phyloP scores from a whole-genome alignment of 2,113 vertebrate genomes.

The Corydoras sp. region DNA sequence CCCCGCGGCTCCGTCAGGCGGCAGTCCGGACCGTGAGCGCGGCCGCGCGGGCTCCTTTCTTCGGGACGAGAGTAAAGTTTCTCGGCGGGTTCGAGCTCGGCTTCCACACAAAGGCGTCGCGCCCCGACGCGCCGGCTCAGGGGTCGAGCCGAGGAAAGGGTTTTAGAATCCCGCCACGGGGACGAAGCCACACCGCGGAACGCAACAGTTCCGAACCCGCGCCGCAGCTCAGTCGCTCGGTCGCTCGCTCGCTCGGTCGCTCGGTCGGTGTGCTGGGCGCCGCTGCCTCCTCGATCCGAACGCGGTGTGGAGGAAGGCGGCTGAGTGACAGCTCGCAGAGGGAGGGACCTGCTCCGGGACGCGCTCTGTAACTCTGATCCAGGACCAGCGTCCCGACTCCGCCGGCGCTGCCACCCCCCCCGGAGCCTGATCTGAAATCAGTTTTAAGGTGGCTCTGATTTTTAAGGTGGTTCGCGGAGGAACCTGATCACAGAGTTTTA shows the following conservation, averaged over 20 bases:
- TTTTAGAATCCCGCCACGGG: constrained; percentile 21
- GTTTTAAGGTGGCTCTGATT: constrained; percentile 57
- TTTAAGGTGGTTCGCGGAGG: not conserved
- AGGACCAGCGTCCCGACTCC: not conserved
- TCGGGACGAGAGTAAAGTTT: too few species aligned
- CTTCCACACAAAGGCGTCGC: too few species aligned
- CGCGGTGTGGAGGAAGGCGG: constrained; percentile 1
- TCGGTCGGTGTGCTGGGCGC: not conserved
- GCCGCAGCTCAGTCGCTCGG: not conserved
- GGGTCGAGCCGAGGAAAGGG: too few species aligned
- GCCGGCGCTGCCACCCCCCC: too few species aligned
- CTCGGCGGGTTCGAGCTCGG: too few species aligned
- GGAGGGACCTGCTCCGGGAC: constrained; percentile 53
- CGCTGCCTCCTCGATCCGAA: constrained; percentile 1
- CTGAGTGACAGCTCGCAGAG: constrained; percentile 1
- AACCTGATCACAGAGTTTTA: too few species aligned
- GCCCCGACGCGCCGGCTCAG: too few species aligned
- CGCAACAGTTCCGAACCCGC: constrained; percentile 30
- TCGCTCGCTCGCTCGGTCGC: not conserved
- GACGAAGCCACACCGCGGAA: constrained; percentile 31
- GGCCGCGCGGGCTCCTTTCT: too few species aligned
- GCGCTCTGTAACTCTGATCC: not conserved
- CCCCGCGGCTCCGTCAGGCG: too few species aligned
- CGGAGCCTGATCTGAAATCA: not conserved
- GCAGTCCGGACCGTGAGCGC: too few species aligned